A percentile compares a stretch with the other conserved stretches of the same genome.
Conservation (phyloP, 2,113 vertebrate genomes). For the Stictonetta naevosa region DNA sequence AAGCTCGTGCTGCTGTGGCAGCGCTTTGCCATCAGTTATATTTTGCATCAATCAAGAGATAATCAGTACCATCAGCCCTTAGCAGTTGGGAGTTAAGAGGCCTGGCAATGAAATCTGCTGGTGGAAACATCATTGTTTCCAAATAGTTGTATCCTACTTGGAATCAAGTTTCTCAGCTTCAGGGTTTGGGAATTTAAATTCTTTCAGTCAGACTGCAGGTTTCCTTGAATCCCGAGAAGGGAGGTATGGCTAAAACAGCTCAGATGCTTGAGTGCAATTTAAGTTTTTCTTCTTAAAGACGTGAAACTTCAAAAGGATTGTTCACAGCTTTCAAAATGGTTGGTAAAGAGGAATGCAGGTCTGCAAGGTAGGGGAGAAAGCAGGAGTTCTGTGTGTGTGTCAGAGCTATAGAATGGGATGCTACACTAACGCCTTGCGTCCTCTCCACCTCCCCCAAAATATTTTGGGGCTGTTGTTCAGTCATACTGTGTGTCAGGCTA, state of each 20-base stretch:
- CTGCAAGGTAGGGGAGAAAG: not conserved
- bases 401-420: not conserved
- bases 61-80: not conserved
- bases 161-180: slow-evolving; percentile 21
- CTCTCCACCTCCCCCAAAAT: not conserved
- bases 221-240: not conserved
- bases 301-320: not conserved
- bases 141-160: slow-evolving; percentile 30
- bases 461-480: not conserved
- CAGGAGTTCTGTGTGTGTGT: too few relatives aligned
- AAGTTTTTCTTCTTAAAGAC: not conserved
- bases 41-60: not conserved
- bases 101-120: slow-evolving; percentile 8
- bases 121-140: slow-evolving; percentile 45
- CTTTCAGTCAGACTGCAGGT: slow-evolving; percentile 18
- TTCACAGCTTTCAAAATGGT: not conserved
- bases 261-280: not conserved
- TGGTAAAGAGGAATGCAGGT: not conserved
- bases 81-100: not conserved
- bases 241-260: not conserved
- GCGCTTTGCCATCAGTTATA: fast-evolving
- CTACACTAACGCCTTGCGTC: not conserved
- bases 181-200: not conserved
- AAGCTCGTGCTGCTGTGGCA: not conserved
- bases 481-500: fast-evolving